Base-by-base conservation (phyloP, 1,140 invertebrate species). In the Acromyrmex heyeri region DNA sequence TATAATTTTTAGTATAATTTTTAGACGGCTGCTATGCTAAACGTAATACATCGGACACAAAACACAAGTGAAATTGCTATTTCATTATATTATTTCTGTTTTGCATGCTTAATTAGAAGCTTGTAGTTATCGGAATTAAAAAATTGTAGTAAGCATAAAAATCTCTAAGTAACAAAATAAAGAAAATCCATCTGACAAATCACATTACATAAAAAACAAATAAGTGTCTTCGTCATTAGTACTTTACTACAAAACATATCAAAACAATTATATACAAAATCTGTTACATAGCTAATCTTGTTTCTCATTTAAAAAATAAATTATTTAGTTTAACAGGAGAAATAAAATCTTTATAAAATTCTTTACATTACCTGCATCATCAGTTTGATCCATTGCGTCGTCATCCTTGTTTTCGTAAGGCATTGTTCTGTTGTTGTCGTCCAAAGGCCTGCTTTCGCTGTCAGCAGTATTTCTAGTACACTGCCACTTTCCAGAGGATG, bases 401-500 rank as follows among this genome's bases (percentile, higher is more conserved):
- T 92, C 91, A 55, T 95, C 94, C 69, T 94, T 95, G 24, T 91
- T 92, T 53, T 93, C 92, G 67, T 90, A 94, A 86, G 92, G 90
- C 55, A 76, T 65, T 12, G 92, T 92, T 82, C 92, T 93, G n/a
- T 89, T 92, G 72, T 90, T 92, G 18, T 94, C 92, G 70, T 91
- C 88, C 27, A 88, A 30, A 73, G 91, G 76, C 62, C 88, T 89
- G 77, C 85, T 91, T 75, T 94, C 92, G 44, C 76, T 89, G 50
- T 92, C 91, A 0, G 86, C 87, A 27, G 87, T 83, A 61, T 72
- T 91, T 10, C 85, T 87, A 76, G 82, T 92, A 81, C 87, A 88
- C 53, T 91, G 90, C 92, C 94, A 94, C 86, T 95, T 95, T 44
- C 93, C 92, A 6, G 93, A 94, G 6, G 94, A 94, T 6, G 92